These are phyloP conservation scores for Drosophila fungiperda DNA, from an alignment of 2,888 invertebrate genomes.

Conservation along the genomic window DNA sequence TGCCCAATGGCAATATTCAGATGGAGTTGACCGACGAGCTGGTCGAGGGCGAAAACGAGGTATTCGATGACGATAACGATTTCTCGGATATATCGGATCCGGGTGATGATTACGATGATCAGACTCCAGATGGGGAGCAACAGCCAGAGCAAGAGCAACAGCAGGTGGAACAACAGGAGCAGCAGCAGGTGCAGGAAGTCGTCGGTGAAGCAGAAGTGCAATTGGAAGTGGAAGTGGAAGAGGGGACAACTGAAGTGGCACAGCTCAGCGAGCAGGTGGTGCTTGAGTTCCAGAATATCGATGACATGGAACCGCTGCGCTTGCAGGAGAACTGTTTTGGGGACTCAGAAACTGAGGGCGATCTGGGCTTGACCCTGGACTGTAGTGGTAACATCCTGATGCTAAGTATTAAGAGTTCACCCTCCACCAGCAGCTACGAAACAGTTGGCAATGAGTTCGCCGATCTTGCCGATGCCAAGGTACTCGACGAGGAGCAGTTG, in stretches of 20 bases:
- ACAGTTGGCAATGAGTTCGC: slow-evolving; percentile 85
- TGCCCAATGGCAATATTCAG: slow-evolving; percentile 24
- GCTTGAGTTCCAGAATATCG: slow-evolving; percentile 77
- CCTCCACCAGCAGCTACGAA: slow-evolving; percentile 85
- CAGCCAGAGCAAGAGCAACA: slow-evolving; percentile 16
- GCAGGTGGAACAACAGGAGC: slow-evolving; percentile 33
- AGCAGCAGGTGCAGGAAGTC: slow-evolving; percentile 4
- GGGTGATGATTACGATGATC: slow-evolving; percentile 79
- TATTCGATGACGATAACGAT: slow-evolving; percentile 86
- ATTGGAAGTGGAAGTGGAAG: slow-evolving; percentile 38
- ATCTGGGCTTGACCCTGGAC: slow-evolving; percentile 60
- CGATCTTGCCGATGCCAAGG: slow-evolving; percentile 72
- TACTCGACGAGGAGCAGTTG: slow-evolving; percentile 24
- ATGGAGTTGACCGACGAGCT: slow-evolving; percentile 62
- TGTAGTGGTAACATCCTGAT: slow-evolving; percentile 65
- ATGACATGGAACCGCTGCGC: slow-evolving; percentile 72
- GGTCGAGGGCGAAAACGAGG: slow-evolving; percentile 86
- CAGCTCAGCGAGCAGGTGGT: slow-evolving; percentile 54
- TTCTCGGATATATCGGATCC: slow-evolving; percentile 86
- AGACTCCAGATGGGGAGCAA: slow-evolving; percentile 32
- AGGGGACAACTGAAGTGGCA: slow-evolving; percentile 47
- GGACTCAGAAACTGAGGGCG: slow-evolving; percentile 68
- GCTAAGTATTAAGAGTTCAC: slow-evolving; percentile 83
- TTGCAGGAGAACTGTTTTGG: slow-evolving; percentile 82
- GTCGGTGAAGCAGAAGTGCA: neutral